Conservation (phyloP, 2,797 vertebrate genomes). For the Lycodopsis pacificus region DNA sequence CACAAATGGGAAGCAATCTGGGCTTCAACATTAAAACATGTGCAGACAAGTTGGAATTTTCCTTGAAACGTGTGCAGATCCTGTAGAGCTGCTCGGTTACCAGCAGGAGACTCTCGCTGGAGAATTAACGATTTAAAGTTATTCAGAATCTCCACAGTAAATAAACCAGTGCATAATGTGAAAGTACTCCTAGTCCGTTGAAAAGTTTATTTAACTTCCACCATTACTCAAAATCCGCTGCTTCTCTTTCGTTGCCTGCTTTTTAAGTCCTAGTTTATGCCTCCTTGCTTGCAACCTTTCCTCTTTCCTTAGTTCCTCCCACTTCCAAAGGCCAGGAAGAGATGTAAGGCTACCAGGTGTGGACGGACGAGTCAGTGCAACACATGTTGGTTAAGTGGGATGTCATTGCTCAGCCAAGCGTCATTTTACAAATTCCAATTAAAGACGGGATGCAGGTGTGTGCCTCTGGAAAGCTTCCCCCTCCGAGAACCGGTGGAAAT, state of each 20-base stretch:
- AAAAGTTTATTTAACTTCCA: constrained; percentile 14
- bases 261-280: not conserved
- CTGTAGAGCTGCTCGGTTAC: not conserved
- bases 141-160: constrained; percentile 19
- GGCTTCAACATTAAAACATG: not conserved
- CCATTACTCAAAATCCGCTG: not conserved
- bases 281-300: not conserved
- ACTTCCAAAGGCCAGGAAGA: constrained; percentile 3
- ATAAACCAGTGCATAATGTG: constrained; percentile 10
- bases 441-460: constrained; percentile 6
- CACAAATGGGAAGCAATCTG: not conserved
- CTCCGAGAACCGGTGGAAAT: constrained; percentile 20
- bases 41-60: not conserved
- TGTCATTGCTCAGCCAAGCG: constrained; percentile 37
- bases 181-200: constrained; percentile 2
- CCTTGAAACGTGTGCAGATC: not conserved
- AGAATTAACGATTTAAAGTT: not conserved
- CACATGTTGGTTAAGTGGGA: constrained; percentile 28
- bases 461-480: constrained; percentile 11
- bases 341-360: not conserved
- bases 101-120: not conserved
- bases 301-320: not conserved
- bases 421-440: constrained; percentile 27
- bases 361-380: constrained; percentile 11
- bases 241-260: constrained; percentile 9